phyloP scores from a whole-genome alignment of 1,140 invertebrate genomes.

The Saccostrea cuccullata region DNA sequence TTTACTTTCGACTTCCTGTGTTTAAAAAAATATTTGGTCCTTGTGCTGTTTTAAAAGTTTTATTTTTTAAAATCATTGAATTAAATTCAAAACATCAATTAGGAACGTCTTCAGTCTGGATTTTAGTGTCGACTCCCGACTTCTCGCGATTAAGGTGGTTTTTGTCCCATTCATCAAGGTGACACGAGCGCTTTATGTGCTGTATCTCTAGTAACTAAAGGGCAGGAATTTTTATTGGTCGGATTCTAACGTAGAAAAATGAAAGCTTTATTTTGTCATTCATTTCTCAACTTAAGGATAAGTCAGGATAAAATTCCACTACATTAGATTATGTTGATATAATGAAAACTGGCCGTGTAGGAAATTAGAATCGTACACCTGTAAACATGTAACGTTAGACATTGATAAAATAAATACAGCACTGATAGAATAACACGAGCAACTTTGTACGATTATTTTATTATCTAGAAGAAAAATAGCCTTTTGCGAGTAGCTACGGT shows the following conservation, averaged over 20 bases:
- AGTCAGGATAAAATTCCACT: conserved; percentile 6
- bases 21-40: not conserved
- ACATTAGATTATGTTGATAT: not conserved
- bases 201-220: not conserved
- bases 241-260: not conserved
- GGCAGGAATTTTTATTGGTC: conserved; percentile 22
- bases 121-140: conserved; percentile 14
- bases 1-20: not conserved
- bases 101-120: not conserved
- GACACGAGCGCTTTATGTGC: conserved; percentile 15
- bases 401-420: too few relatives aligned
- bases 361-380: not conserved
- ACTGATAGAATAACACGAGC: too few relatives aligned
- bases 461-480: too few relatives aligned
- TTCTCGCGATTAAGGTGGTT: not conserved
- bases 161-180: conserved; percentile 24
- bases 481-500: too few relatives aligned
- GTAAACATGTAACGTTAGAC: not conserved
- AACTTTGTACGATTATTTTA: too few relatives aligned
- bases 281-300: not conserved
- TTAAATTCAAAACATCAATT: not conserved
- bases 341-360: not conserved
- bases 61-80: not conserved
- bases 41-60: too few relatives aligned
- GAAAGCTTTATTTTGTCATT: not conserved